phyloP scores from a whole-genome alignment of 2,888 invertebrate species.

The Callyntrura guangdongensis region DNA sequence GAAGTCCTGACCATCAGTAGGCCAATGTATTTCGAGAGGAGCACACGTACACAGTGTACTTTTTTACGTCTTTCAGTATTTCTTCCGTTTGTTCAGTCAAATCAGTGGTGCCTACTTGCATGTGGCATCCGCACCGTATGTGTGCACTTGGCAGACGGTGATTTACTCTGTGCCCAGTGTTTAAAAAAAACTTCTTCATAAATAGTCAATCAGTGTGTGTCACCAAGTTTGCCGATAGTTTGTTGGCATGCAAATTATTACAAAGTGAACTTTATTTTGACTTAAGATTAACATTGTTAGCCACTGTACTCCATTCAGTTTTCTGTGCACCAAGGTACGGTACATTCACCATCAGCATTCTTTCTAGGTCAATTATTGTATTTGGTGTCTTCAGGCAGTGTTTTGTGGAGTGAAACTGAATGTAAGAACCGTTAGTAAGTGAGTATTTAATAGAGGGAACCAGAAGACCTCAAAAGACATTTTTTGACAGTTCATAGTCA shows the following conservation, averaged over 20 bases:
- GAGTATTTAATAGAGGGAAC: no score
- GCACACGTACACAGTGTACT: slow-evolving; percentile 27
- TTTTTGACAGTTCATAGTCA: no score
- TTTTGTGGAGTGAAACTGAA: slow-evolving; percentile 5
- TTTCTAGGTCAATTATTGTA: slow-evolving; percentile 27
- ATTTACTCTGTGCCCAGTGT: not conserved
- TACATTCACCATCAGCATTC: slow-evolving; percentile 8
- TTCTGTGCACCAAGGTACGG: not conserved
- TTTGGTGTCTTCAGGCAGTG: not conserved
- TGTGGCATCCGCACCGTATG: slow-evolving; percentile 40
- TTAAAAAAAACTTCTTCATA: slow-evolving; percentile 1
- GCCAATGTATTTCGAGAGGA: slow-evolving; percentile 70
- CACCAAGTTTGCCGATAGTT: not conserved
- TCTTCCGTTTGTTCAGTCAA: not conserved
- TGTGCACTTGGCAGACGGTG: slow-evolving; percentile 28
- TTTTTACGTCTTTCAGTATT: not conserved
- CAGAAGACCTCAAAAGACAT: no score
- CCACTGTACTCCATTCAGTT: not conserved
- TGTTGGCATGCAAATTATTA: not conserved
- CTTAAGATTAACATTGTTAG: not conserved
- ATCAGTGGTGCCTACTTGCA: not conserved
- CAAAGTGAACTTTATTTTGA: not conserved
- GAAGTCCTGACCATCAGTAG: slow-evolving; percentile 69
- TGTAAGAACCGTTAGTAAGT: no score
- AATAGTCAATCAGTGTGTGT: slow-evolving; percentile 20